Percentiles rank a stretch among this genome's conserved stretches.
Evolutionary conservation across 1,140 invertebrate species (phyloP).

Genomic region (Zaprionus nigranus): DNA sequence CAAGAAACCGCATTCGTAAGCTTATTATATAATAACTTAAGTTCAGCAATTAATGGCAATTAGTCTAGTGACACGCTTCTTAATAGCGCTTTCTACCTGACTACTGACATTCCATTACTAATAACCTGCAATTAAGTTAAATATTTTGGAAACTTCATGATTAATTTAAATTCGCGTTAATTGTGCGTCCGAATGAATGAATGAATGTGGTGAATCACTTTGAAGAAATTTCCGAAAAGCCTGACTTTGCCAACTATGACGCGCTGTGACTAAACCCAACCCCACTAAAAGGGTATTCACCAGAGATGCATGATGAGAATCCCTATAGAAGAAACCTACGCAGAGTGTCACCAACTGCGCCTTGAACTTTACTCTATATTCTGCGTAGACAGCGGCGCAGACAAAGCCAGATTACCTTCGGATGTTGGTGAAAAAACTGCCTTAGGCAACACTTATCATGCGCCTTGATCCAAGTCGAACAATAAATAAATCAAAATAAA

Average conservation of each 20-base stretch:
- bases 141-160: slow-evolving; percentile 17
- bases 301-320: background rate
- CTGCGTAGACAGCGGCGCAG: background rate
- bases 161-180: slow-evolving; percentile 26
- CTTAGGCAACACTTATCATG: slow-evolving; percentile 57
- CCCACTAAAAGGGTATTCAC: slow-evolving; percentile 13
- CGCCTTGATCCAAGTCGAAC: slow-evolving; percentile 57
- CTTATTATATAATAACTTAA: background rate
- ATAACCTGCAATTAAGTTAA: slow-evolving; percentile 1
- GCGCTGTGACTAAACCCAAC: slow-evolving; percentile 25
- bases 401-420: slow-evolving; percentile 15
- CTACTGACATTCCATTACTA: slow-evolving; percentile 3
- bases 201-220: slow-evolving; percentile 25
- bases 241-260: slow-evolving; percentile 11
- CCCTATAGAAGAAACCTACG: background rate
- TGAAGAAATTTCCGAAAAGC: slow-evolving; percentile 10
- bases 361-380: slow-evolving; percentile 60
- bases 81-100: background rate
- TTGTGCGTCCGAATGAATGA: background rate
- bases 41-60: background rate
- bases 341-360: slow-evolving; percentile 7
- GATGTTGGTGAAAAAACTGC: slow-evolving; percentile 25
- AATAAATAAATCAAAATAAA: slow-evolving; percentile 43
- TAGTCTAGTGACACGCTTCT: slow-evolving; percentile 5
- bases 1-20: background rate